A percentile compares a stretch with the other conserved stretches of the same genome.
Conservation (phyloP, 35 echinoderm and acorn worm species). For the Lytechinus pictus region DNA sequence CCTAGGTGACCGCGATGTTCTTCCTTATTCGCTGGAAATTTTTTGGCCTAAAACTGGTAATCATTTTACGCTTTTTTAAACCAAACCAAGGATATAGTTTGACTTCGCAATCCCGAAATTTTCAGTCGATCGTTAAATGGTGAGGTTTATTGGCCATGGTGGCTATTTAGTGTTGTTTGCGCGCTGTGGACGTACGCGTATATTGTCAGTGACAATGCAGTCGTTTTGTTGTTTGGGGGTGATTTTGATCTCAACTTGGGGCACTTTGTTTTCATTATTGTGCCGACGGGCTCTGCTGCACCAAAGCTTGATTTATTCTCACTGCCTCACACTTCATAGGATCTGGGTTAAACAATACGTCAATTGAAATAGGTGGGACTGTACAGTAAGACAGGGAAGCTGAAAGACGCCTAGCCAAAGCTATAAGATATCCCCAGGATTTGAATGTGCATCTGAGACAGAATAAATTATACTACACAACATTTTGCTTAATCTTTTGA, state of each 20-base stretch:
- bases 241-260: background rate
- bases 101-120: background rate
- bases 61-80: background rate
- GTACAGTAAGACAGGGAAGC: background rate
- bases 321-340: background rate
- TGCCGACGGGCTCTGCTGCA: background rate
- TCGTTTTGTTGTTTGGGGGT: background rate
- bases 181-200: background rate
- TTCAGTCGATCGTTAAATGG: background rate
- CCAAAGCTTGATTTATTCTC: background rate
- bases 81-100: background rate
- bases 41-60: conserved; percentile 3
- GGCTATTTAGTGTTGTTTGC: background rate
- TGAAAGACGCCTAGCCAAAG: background rate
- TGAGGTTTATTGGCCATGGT: background rate
- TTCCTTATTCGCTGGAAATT: background rate
- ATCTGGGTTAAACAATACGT: background rate
- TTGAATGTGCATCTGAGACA: background rate
- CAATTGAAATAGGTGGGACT: background rate
- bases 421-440: background rate
- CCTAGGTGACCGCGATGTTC: background rate
- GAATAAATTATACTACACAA: background rate
- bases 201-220: conserved; percentile 1
- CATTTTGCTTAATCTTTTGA: background rate
- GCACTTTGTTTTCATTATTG: background rate